Conservation (phyloP, 2,888 invertebrate species). For the Abscondita cerata region DNA sequence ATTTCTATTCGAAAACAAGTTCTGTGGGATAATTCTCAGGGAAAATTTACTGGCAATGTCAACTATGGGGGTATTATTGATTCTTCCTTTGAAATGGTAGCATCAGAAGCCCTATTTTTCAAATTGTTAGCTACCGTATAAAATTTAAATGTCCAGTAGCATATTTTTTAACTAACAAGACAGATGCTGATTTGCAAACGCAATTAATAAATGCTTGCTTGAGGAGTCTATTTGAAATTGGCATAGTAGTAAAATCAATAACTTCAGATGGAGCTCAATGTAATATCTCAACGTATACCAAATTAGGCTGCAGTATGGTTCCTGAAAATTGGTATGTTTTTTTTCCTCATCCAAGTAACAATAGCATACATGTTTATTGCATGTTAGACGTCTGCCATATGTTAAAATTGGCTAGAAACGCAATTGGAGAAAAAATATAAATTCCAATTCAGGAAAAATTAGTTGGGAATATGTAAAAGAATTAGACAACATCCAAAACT, state of each 20-base stretch:
- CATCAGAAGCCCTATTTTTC: constrained; percentile 22
- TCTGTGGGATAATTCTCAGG: too few relatives aligned
- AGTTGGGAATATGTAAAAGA: background rate
- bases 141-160: background rate
- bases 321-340: too few relatives aligned
- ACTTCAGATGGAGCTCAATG: background rate
- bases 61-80: too few relatives aligned
- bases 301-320: background rate
- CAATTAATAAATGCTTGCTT: too few relatives aligned
- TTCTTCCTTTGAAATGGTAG: constrained; percentile 20
- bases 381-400: background rate
- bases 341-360: background rate
- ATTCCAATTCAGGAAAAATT: too few relatives aligned
- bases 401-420: constrained; percentile 1
- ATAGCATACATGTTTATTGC: background rate
- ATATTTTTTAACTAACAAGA: background rate
- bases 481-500: background rate
- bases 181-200: too few relatives aligned
- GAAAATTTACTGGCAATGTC: too few relatives aligned
- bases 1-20: constrained; percentile 18
- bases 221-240: too few relatives aligned
- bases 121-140: constrained; percentile 17
- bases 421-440: background rate
- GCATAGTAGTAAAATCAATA: too few relatives aligned
- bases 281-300: background rate